These are phyloP conservation scores for Lepidocolaptes lacrymiger DNA, from an alignment of 2,797 vertebrate genomes.

Conservation along the genomic window DNA sequence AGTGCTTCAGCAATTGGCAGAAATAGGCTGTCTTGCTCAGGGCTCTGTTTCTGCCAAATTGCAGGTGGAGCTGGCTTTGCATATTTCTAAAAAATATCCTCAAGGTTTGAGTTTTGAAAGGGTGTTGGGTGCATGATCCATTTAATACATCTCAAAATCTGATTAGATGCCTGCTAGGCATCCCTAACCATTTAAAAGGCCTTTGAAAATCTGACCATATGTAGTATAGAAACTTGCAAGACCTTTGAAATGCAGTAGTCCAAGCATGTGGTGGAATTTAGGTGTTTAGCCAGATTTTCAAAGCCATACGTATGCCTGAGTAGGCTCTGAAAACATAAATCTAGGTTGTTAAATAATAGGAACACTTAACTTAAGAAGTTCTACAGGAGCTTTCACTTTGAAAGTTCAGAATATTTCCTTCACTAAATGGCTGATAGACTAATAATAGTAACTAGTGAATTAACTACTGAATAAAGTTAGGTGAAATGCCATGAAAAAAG, in stretches of 20 bases:
- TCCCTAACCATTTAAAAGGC: not conserved
- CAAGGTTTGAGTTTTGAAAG: not conserved
- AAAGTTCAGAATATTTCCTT: not conserved
- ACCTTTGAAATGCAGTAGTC: not conserved
- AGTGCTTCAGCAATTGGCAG: not conserved
- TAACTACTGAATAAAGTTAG: not conserved
- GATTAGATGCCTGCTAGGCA: not conserved
- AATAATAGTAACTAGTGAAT: not conserved
- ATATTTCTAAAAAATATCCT: not conserved
- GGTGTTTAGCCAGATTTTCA: not conserved
- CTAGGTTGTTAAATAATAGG: not conserved
- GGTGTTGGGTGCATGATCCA: not conserved
- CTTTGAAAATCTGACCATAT: not conserved
- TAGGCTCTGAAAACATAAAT: not conserved
- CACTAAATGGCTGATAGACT: not conserved
- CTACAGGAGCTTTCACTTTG: not conserved
- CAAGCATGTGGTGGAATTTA: not conserved
- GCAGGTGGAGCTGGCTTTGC: not conserved
- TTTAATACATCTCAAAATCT: not conserved
- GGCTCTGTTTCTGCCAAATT: not conserved
- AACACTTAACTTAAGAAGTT: not conserved
- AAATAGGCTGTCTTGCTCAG: not conserved
- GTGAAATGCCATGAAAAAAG: not conserved
- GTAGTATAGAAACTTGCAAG: not conserved
- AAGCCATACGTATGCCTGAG: accelerated